Base-by-base conservation (phyloP, 2,888 invertebrate species). In the Schrankia costaestrigalis region DNA sequence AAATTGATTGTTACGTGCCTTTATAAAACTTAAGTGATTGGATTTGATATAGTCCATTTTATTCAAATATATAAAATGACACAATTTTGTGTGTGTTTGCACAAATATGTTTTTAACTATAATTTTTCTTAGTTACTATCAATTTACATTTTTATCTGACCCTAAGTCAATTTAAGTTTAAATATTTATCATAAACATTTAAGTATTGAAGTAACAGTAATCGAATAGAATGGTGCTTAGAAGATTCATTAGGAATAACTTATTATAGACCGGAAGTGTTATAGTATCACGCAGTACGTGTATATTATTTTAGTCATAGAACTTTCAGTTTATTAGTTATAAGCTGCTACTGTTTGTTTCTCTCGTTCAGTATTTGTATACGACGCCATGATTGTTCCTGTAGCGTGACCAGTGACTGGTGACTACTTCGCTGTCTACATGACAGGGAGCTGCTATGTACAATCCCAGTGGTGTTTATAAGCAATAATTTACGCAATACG, bases 191-290 rank as follows among this genome's bases (percentile, higher is more conserved):
- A 57, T 77, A 76, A 71, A 72, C 71, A 65, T 43, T 68, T 21
- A 22, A 81, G 79, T 84, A 82, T 82, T 81, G 72, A 78, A 74
- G 71, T 76, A 79, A 81, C 79, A 72, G 78, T 77, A 71, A 86
- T 85, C 85, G 87, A 87, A 87, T 86, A 86, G 82, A 86, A 84
- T 84, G 87, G 87, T 87, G 87, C 87, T 87, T 87, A 84, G 83
- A 78, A 64, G 67, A 80, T 80, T 79, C 66, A 70, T 79, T 82
- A 84, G 76, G 56, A 60, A 63, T 79, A 73, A 76, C 68, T 79
- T 78, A 77, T 76, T 78, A 77, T 78, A 79, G 67, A 69, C 56
- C 61, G 60, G 68, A 67, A 48, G 62, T 69, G 67, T 73, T 68
- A 60, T 66, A 71, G 67, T 46, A 64, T 65, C 56, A 69, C 70